Conservation (phyloP, 2,888 invertebrate species). For the Polyommatus icarus region DNA sequence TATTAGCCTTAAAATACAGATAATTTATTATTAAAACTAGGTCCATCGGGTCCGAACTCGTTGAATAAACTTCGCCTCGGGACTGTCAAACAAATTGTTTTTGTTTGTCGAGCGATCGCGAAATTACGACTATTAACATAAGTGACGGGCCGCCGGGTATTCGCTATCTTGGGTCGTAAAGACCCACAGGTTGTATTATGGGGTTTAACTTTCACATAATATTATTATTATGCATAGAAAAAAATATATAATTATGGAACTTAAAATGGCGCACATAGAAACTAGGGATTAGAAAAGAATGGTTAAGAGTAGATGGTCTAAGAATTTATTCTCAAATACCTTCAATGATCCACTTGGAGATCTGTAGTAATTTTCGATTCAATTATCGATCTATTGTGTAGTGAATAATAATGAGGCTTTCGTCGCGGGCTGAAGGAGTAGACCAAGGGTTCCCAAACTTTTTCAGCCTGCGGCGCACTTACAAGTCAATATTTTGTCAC, state of each 20-base stretch:
- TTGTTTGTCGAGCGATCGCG: slow-evolving; percentile 22
- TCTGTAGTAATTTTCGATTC: background rate
- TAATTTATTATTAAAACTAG: background rate
- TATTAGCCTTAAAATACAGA: background rate
- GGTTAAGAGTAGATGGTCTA: no score
- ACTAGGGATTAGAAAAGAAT: no score
- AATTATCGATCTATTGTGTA: background rate
- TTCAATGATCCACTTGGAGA: no score
- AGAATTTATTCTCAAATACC: no score
- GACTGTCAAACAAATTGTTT: slow-evolving; percentile 26
- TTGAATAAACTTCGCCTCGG: slow-evolving; percentile 3
- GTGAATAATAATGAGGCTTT: background rate
- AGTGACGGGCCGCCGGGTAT: background rate
- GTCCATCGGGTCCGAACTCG: background rate
- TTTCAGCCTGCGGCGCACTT: no score
- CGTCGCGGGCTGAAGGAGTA: background rate
- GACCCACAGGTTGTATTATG: background rate
- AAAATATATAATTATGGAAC: background rate
- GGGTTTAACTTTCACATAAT: background rate
- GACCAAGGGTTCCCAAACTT: no score
- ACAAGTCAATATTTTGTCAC: no score
- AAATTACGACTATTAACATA: background rate
- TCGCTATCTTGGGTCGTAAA: background rate
- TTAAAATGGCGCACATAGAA: background rate
- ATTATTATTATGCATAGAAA: background rate